Conservation (phyloP, 2,113 vertebrate genomes). For the Ceratotherium simum region DNA sequence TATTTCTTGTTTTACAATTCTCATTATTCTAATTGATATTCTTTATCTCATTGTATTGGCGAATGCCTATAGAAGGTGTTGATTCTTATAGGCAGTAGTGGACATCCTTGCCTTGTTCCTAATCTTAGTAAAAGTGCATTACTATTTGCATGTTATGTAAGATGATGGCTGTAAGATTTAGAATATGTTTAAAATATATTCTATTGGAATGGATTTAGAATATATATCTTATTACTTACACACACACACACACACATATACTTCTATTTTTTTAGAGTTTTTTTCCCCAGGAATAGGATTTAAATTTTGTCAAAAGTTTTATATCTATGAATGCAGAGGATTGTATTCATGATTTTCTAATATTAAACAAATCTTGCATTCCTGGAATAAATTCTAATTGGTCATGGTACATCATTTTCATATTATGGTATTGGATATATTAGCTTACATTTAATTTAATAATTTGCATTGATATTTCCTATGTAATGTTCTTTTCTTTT, state of each 20-base stretch:
- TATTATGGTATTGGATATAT: background rate
- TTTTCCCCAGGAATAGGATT: background rate
- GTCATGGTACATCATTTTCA: background rate
- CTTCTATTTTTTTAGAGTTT: background rate
- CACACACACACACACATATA: background rate
- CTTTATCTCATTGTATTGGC: background rate
- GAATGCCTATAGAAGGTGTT: background rate
- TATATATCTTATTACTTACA: background rate
- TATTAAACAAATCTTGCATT: background rate
- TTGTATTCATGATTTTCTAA: background rate
- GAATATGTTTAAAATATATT: background rate
- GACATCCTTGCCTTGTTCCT: background rate
- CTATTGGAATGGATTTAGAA: background rate
- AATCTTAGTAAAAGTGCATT: background rate
- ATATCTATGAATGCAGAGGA: background rate
- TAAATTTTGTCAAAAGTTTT: background rate
- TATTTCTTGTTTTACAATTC: background rate
- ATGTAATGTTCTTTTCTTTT: background rate
- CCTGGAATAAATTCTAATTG: background rate
- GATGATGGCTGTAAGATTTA: background rate
- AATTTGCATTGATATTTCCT: background rate
- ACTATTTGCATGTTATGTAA: background rate
- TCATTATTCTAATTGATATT: background rate
- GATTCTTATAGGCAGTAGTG: background rate
- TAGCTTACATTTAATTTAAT: background rate